Evolutionary conservation across 1,140 invertebrate species (phyloP).

Genomic region (Caenorhabditis brenneri): DNA sequence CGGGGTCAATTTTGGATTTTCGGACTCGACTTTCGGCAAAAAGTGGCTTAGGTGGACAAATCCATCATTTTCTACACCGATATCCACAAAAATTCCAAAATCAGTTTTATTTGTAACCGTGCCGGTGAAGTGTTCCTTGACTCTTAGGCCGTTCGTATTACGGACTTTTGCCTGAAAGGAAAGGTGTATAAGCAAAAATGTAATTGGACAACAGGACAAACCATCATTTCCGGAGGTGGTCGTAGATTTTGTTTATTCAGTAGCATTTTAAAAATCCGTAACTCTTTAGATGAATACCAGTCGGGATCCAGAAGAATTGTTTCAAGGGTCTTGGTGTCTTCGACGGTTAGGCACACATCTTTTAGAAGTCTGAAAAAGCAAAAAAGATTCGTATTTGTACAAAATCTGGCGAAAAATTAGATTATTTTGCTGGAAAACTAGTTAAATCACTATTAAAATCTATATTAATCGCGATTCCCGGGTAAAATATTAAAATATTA

Average conservation of each 20-base stretch:
- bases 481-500: constrained; percentile 60
- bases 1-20: too few relatives aligned
- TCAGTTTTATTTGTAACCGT: constrained; percentile 81
- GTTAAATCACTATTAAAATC: too few relatives aligned
- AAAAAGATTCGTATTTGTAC: constrained; percentile 65
- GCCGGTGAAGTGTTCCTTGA: constrained; percentile 75
- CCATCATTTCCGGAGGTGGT: constrained; percentile 8
- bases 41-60: constrained; percentile 77
- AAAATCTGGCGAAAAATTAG: too few relatives aligned
- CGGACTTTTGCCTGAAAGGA: constrained; percentile 78
- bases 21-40: neutral
- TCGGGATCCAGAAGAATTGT: constrained; percentile 70
- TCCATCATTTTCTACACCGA: constrained; percentile 81
- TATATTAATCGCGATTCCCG: too few relatives aligned
- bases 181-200: constrained; percentile 46
- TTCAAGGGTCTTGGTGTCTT: too few relatives aligned
- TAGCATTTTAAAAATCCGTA: neutral
- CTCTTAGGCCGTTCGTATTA: constrained; percentile 75
- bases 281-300: neutral
- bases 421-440: too few relatives aligned
- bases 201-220: too few relatives aligned
- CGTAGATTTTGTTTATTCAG: neutral
- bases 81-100: constrained; percentile 88
- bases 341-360: constrained; percentile 72
- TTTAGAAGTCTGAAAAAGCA: constrained; percentile 66